Conservation (phyloP, 1,140 invertebrate species). For the Meteorus sp. region DNA sequence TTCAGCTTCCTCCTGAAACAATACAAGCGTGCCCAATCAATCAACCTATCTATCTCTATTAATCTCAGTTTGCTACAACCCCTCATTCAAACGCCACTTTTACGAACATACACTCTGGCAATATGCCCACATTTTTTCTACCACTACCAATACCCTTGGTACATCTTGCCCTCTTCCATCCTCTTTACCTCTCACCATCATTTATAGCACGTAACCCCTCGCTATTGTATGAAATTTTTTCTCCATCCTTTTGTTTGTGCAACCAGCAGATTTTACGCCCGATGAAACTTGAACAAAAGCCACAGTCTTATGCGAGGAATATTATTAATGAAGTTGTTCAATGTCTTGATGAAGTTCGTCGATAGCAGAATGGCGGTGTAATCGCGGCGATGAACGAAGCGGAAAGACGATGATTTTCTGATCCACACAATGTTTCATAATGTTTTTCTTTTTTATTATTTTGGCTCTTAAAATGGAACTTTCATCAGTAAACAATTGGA, state of each 20-base stretch:
- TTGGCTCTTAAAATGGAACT: no score
- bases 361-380: no score
- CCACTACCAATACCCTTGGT: no score
- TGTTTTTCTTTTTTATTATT: conserved; percentile 8
- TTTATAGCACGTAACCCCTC: neutral
- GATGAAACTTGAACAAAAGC: conserved; percentile 11
- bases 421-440: no score
- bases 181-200: no score
- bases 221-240: neutral
- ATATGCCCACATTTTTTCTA: conserved; percentile 1
- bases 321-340: conserved; percentile 1
- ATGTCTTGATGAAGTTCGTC: conserved; percentile 1
- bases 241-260: neutral
- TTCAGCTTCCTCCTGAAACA: conserved; percentile 58
- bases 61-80: no score
- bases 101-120: conserved; percentile 1
- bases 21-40: conserved; percentile 50
- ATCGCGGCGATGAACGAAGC: no score
- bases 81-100: neutral
- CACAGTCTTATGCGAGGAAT: neutral
- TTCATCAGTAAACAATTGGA: no score
- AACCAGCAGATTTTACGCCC: conserved; percentile 1
- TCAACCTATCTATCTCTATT: conserved; percentile 42
- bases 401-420: no score
- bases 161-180: no score